Evolutionary conservation across 2,113 vertebrate genomes (phyloP).

Genomic region (Rhinichthys klamathensis): DNA sequence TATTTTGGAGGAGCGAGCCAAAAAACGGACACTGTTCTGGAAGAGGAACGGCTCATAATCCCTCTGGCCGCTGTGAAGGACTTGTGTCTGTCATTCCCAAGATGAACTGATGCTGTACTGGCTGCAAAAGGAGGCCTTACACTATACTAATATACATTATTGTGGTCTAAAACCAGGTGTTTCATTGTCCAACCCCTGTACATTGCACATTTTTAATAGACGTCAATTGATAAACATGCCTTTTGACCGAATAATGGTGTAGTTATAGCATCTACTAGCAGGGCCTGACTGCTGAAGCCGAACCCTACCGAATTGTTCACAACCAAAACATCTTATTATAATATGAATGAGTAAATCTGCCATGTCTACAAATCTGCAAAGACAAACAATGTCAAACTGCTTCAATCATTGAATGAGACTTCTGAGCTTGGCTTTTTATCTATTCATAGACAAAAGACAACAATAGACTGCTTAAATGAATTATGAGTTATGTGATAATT

Average conservation of each 20-base stretch:
- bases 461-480: neutral
- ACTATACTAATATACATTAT: too few relatives aligned
- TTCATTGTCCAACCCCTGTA: too few relatives aligned
- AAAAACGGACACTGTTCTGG: too few relatives aligned
- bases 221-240: neutral
- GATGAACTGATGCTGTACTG: too few relatives aligned
- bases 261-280: neutral
- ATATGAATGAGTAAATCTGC: neutral
- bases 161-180: too few relatives aligned
- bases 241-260: neutral
- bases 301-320: neutral
- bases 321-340: neutral
- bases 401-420: neutral
- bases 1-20: too few relatives aligned
- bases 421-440: slow-evolving; percentile 14
- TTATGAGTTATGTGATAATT: neutral
- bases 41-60: too few relatives aligned
- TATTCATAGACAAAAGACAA: slow-evolving; percentile 2
- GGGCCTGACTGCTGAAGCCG: too few relatives aligned
- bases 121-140: too few relatives aligned
- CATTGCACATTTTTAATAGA: neutral
- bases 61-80: too few relatives aligned
- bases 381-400: neutral
- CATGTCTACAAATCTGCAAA: neutral
- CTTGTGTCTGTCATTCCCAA: too few relatives aligned